Evolutionary conservation across 2,113 vertebrate species (phyloP).

Genomic region (Laticauda colubrina): DNA sequence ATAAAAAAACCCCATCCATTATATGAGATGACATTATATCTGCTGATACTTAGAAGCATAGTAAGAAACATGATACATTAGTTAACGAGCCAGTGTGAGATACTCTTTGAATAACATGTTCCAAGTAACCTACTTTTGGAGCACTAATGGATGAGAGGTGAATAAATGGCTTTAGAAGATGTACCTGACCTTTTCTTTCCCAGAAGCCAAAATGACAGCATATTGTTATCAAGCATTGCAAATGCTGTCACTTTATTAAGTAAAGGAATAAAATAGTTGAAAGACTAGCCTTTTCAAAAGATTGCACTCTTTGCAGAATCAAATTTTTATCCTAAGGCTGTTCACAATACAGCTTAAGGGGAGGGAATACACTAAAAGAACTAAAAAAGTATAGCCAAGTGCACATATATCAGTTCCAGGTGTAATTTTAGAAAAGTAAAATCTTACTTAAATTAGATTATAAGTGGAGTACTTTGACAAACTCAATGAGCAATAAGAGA

Average conservation of each 20-base stretch:
- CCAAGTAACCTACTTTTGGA: constrained; percentile 10
- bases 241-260: not conserved
- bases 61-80: not conserved
- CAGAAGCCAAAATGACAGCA: not conserved
- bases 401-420: not conserved
- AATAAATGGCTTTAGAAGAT: not conserved
- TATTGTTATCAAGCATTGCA: not conserved
- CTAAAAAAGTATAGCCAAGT: not conserved
- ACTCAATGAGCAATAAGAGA: not conserved
- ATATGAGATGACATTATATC: constrained; percentile 16
- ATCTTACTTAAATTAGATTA: not conserved
- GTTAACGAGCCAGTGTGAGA: not conserved
- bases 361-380: not conserved
- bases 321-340: not conserved
- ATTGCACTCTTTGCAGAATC: not conserved
- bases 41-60: not conserved
- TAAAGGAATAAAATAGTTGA: not conserved
- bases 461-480: not conserved
- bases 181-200: constrained; percentile 2
- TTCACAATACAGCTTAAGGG: not conserved
- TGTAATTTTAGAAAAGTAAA: not conserved
- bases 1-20: not conserved
- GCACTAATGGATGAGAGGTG: not conserved
- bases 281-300: not conserved
- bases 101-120: not conserved